Evolutionary conservation across 2,797 vertebrate species (phyloP).

Genomic region (Hafferia zeledoni): DNA sequence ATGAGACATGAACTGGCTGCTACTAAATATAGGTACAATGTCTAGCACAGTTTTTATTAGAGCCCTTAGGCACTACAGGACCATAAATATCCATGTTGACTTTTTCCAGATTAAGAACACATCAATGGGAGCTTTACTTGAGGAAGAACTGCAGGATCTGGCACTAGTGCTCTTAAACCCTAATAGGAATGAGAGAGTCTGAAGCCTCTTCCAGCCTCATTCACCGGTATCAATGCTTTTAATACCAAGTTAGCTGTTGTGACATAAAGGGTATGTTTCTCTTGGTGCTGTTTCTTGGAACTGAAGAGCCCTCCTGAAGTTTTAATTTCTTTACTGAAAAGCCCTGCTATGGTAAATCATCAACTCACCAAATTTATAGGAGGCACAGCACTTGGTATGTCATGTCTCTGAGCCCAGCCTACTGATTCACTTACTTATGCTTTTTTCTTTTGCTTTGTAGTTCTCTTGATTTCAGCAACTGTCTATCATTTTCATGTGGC

Average conservation of each 20-base stretch:
- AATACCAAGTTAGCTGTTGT: slow-evolving; percentile 59
- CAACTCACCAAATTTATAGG: slow-evolving; percentile 62
- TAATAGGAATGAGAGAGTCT: slow-evolving; percentile 45
- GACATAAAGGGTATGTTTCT: slow-evolving; percentile 62
- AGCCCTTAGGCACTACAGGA: slow-evolving; percentile 46
- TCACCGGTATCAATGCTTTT: slow-evolving; percentile 48
- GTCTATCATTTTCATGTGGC: slow-evolving; percentile 66
- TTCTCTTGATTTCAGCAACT: slow-evolving; percentile 65
- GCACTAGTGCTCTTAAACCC: slow-evolving; percentile 48
- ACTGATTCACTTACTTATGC: slow-evolving; percentile 54
- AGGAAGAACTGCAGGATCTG: slow-evolving; percentile 53
- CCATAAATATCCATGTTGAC: slow-evolving; percentile 69
- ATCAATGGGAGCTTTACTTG: slow-evolving; percentile 53
- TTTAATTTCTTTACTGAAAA: slow-evolving; percentile 71
- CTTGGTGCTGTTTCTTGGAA: slow-evolving; percentile 60
- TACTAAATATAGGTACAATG: slow-evolving; percentile 66
- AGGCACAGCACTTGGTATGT: slow-evolving; percentile 60
- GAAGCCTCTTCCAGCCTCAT: slow-evolving; percentile 53
- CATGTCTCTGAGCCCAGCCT: slow-evolving; percentile 49
- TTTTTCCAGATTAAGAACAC: slow-evolving; percentile 67
- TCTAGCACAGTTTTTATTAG: slow-evolving; percentile 58
- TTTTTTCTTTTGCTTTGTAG: slow-evolving; percentile 64
- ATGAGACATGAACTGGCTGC: slow-evolving; percentile 49
- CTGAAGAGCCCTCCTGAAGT: slow-evolving; percentile 62
- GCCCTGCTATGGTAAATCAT: slow-evolving; percentile 61